A percentile compares a stretch with the other conserved stretches of the same genome.
Evolutionary conservation across 2,888 invertebrate species (phyloP).

Genomic region (Cartodere bifasciata): DNA sequence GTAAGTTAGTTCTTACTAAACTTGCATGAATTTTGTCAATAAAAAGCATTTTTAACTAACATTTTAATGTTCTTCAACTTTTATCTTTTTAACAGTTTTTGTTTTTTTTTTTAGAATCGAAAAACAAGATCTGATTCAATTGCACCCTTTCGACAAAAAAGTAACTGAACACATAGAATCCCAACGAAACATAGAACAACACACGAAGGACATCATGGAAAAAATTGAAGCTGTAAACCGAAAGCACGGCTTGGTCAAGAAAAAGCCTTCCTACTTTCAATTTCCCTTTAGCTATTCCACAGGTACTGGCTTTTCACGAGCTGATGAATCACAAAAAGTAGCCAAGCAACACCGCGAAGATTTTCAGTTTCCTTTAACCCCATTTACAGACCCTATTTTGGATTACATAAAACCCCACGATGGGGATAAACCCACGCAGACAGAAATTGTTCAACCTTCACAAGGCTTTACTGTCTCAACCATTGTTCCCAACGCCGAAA

Average conservation of each 20-base stretch:
- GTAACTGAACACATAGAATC: no score
- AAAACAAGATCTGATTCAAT: conserved; percentile 21
- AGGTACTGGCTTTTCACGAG: conserved; percentile 5
- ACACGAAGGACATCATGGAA: conserved; percentile 38
- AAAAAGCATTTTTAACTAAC: no score
- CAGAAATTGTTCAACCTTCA: not conserved
- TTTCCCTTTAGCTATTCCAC: conserved; percentile 23
- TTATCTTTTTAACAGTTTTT: no score
- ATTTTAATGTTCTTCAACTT: no score
- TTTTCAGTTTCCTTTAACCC: conserved; percentile 22
- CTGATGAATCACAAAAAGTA: conserved; percentile 11
- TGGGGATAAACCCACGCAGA: conserved; percentile 5
- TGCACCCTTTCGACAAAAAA: conserved; percentile 7
- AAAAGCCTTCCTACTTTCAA: conserved; percentile 19
- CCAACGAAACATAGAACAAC: conserved; percentile 19
- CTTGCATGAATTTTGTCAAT: no score
- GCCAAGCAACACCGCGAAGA: conserved; percentile 12
- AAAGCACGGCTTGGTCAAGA: conserved; percentile 31
- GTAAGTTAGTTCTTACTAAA: no score
- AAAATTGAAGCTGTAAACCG: conserved; percentile 44
- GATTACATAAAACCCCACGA: conserved; percentile 24
- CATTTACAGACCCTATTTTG: conserved; percentile 27
- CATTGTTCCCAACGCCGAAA: conserved; percentile 15
- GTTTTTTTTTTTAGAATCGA: conserved; percentile 23
- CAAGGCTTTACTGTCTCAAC: conserved; percentile 1